Base-by-base conservation (phyloP, 1,140 invertebrate species). In the Oreohelix idahoensis region DNA sequence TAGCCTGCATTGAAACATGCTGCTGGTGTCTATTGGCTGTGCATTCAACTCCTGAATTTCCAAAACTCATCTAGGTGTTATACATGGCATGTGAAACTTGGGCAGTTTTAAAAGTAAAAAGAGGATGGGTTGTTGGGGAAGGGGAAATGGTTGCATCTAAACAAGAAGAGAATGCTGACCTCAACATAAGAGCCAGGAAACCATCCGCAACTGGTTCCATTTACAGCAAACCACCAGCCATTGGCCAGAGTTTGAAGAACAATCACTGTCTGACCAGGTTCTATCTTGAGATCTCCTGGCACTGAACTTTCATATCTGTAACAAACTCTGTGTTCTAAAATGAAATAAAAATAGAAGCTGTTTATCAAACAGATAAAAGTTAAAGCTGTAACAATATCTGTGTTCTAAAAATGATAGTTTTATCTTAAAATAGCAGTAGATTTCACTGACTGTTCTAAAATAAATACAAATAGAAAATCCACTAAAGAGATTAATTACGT, bases 131-230 rank as follows among this genome's bases (percentile, higher is more conserved):
- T 45, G 15, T 45, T 45, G 5, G 42, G 42, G 15, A 5, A 45
- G 5, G 42, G 15, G 42, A 45, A 8, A 15, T 15, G 15, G 42
- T 45, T 45, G 42, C 15, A 45, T 45, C 42, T 8, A 8, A 45
- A 8, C 15, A 5, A 8, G 42, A 42, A 26, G 11, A 73, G 38
- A 42, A 66, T 17, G 23, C 69, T 35, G 76, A 90, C 89, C 88
- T 90, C 83, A 4, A 90, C 88, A 85, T 87, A 90, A 36, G 85
- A 81, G 45, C 88, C 89, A 36, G 89, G 89, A 78, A 90, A 90
- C 88, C 89, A 90, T 29, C 89, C 89, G 42, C 86, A 86, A 35
- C 84, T 79, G 10, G 88, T 85, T 36, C 85, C 87, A 42, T 84
- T 80, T 45, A 83, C 84, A 42, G 89, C 89, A 58, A 86, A 81